Evolutionary conservation across 1,140 invertebrate genomes (phyloP).

Genomic region (Linepithema humile): DNA sequence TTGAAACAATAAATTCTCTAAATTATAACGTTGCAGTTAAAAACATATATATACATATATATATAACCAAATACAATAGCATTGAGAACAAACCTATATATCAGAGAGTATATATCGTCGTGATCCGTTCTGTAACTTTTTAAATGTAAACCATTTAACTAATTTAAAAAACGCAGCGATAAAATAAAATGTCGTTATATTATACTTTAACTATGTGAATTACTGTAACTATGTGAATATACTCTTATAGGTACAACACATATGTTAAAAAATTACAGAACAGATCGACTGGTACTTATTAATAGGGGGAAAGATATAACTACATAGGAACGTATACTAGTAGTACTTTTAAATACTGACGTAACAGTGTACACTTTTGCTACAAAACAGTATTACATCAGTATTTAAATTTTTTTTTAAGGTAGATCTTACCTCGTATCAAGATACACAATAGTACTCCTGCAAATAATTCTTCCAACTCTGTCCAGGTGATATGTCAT

Average conservation of each 20-base stretch:
- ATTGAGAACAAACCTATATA: constrained; percentile 72
- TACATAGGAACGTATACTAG: constrained; percentile 74
- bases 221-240: constrained; percentile 1
- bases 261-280: constrained; percentile 35
- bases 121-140: constrained; percentile 14
- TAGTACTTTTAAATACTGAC: constrained; percentile 69
- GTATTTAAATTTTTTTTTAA: constrained; percentile 62
- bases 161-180: constrained; percentile 6
- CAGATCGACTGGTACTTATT: constrained; percentile 49
- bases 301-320: constrained; percentile 68
- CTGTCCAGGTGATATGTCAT: constrained; percentile 53
- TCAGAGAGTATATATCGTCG: constrained; percentile 53
- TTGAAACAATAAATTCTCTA: constrained; percentile 42
- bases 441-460: constrained; percentile 60
- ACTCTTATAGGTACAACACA: neutral
- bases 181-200: neutral
- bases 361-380: constrained; percentile 54
- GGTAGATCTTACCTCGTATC: constrained; percentile 42
- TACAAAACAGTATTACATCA: constrained; percentile 55
- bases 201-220: neutral
- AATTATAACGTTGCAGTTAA: constrained; percentile 30
- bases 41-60: constrained; percentile 41
- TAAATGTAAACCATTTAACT: constrained; percentile 1
- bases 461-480: constrained; percentile 8
- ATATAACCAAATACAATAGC: constrained; percentile 57